These are phyloP conservation scores for Heliornis fulica DNA, from an alignment of 2,113 vertebrate species.

Conservation along the genomic window DNA sequence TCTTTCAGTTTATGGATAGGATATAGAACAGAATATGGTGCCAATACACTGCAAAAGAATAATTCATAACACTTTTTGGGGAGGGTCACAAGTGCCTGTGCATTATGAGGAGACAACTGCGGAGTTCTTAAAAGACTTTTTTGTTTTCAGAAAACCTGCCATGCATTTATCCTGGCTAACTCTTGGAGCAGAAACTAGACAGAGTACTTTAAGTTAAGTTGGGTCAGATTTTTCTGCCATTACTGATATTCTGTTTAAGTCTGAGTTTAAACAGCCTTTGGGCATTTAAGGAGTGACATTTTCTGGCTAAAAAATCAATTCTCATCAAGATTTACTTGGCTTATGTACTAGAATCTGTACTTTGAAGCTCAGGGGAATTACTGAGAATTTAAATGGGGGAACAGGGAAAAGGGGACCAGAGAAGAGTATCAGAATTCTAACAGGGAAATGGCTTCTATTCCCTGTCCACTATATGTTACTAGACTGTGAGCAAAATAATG, in stretches of 20 bases:
- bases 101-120: background rate
- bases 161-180: background rate
- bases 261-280: slow-evolving; percentile 33
- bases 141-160: background rate
- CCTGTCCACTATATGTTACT: background rate
- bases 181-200: background rate
- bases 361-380: slow-evolving; percentile 29
- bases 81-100: background rate
- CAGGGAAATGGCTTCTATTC: background rate
- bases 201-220: background rate
- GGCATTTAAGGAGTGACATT: slow-evolving; percentile 39
- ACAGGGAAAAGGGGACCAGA: background rate
- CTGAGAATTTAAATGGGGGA: background rate
- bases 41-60: background rate
- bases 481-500: background rate
- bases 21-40: background rate
- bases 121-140: background rate
- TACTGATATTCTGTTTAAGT: background rate
- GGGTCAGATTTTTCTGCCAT: background rate
- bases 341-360: background rate
- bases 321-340: slow-evolving; percentile 27
- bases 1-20: background rate
- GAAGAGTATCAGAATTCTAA: background rate
- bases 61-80: background rate
- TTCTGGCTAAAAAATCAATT: slow-evolving; percentile 52